phyloP scores from a whole-genome alignment of 2,797 vertebrate species.

The Ptychadena robeensis region DNA sequence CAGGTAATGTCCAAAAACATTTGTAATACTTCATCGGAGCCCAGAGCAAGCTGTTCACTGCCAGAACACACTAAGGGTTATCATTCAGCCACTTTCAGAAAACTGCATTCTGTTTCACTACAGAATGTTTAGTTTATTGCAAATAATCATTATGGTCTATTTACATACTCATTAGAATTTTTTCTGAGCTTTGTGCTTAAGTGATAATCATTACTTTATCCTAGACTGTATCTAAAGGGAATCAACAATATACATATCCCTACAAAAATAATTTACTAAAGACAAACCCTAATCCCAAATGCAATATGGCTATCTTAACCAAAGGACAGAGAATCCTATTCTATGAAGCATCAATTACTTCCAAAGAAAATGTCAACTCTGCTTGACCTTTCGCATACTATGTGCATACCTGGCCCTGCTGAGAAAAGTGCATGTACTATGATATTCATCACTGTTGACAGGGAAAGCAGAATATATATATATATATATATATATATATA shows the following conservation, averaged over 20 bases:
- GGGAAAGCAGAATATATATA: background rate
- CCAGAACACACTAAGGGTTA: constrained; percentile 29
- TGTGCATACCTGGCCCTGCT: background rate
- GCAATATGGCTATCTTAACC: background rate
- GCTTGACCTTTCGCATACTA: background rate
- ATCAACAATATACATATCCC: background rate
- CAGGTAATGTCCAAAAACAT: background rate
- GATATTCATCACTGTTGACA: background rate
- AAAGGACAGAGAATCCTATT: background rate
- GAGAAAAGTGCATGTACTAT: background rate
- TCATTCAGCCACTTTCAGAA: constrained; percentile 26
- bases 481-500: too few relatives aligned
- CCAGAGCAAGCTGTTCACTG: constrained; percentile 36
- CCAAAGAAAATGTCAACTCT: background rate
- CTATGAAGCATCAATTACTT: background rate
- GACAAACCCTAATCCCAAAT: background rate
- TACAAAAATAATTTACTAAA: background rate
- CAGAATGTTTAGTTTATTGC: constrained; percentile 16
- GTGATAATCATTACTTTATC: background rate
- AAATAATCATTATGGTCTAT: background rate
- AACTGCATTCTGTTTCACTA: background rate
- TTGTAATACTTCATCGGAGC: constrained; percentile 27
- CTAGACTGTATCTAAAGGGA: background rate
- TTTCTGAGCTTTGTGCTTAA: background rate
- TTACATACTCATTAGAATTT: background rate